phyloP scores from a whole-genome alignment of 2,888 invertebrate species.

The Leistus spinibarbis region DNA sequence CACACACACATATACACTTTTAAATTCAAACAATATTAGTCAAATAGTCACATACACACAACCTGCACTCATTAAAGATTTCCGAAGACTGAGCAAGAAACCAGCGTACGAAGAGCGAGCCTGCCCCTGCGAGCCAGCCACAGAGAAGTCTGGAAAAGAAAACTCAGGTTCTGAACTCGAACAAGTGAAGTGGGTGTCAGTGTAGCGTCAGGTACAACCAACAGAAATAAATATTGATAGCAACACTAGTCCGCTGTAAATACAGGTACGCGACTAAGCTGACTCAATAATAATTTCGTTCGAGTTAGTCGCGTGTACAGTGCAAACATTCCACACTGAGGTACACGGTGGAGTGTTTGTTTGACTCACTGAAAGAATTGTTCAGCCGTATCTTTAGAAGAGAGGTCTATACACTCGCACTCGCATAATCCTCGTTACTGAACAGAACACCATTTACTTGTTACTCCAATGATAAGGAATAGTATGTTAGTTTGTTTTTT shows the following conservation, averaged over 20 bases:
- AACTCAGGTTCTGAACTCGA: slow-evolving; percentile 20
- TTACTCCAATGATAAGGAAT: slow-evolving; percentile 10
- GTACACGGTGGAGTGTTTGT: slow-evolving; percentile 20
- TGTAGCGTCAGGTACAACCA: slow-evolving; percentile 28
- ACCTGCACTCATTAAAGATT: slow-evolving; percentile 43
- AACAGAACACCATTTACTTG: slow-evolving; percentile 27
- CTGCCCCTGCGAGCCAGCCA: not conserved
- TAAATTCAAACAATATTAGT: not conserved
- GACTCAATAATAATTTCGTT: slow-evolving; percentile 49
- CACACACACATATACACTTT: slow-evolving; percentile 17
- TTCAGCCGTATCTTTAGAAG: slow-evolving; percentile 27
- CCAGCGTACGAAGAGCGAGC: not conserved
- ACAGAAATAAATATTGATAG: not conserved
- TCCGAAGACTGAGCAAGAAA: slow-evolving; percentile 44
- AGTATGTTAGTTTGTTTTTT: not conserved
- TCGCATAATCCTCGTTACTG: not conserved
- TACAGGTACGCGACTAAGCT: slow-evolving; percentile 41
- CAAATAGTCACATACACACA: slow-evolving; percentile 18
- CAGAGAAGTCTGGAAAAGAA: not conserved
- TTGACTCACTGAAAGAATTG: slow-evolving; percentile 28
- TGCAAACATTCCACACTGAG: slow-evolving; percentile 48
- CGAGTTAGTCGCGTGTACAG: slow-evolving; percentile 49
- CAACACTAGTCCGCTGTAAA: not conserved
- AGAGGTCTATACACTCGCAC: not conserved
- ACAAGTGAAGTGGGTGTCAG: slow-evolving; percentile 37